Percentiles rank a stretch among this genome's conserved stretches.
Evolutionary conservation across 2,888 invertebrate genomes (phyloP).

Genomic region (Smittia sp.): DNA sequence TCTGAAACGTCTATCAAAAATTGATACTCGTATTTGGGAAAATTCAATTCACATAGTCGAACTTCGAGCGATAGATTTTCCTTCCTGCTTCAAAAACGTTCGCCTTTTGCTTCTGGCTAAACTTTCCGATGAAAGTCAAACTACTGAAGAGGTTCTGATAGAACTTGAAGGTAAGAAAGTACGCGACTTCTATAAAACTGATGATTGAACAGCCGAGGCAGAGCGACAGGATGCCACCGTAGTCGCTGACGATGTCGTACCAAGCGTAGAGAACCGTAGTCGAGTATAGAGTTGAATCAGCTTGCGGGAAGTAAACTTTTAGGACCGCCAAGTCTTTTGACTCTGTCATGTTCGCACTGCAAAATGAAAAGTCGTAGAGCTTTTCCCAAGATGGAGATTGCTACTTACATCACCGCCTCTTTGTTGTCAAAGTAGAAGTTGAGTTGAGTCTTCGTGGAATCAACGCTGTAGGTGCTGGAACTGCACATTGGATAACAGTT

Average conservation of each 20-base stretch:
- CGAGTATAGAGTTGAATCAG: constrained; percentile 54
- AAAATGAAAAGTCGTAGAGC: background rate
- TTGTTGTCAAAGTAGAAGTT: constrained; percentile 14
- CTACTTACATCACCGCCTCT: constrained; percentile 7
- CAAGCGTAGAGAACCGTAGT: constrained; percentile 59
- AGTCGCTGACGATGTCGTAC: constrained; percentile 61
- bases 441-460: constrained; percentile 42
- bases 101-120: background rate
- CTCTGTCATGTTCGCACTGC: constrained; percentile 12
- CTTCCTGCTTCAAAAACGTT: background rate
- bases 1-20: background rate
- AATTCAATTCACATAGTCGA: constrained; percentile 11
- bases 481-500: constrained; percentile 57
- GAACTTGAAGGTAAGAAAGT: constrained; percentile 55
- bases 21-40: background rate
- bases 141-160: constrained; percentile 39
- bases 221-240: constrained; percentile 35
- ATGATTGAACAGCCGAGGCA: constrained; percentile 59
- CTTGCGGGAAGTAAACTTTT: constrained; percentile 43
- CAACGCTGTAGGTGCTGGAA: constrained; percentile 54
- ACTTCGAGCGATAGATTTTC: background rate
- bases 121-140: constrained; percentile 10
- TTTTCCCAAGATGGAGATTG: too few species aligned
- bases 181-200: constrained; percentile 57
- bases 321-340: constrained; percentile 42